Evolutionary conservation across 2,113 vertebrate species (phyloP).

Genomic region (Lathamus discolor): DNA sequence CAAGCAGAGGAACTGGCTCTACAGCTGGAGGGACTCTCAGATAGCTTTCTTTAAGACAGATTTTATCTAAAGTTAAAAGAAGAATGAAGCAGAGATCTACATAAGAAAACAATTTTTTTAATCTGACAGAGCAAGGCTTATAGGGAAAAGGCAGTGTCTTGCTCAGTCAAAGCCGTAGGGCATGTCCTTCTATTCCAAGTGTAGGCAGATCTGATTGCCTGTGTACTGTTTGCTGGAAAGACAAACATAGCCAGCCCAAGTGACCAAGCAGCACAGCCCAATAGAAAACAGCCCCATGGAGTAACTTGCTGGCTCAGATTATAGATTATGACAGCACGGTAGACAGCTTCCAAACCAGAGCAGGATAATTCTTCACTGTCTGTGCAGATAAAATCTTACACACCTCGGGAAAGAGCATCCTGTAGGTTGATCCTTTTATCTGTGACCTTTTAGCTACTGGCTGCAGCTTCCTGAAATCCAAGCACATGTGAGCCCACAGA

Average conservation of each 20-base stretch:
- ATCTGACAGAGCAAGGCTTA: neutral
- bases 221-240: neutral
- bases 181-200: neutral
- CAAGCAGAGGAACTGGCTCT: neutral
- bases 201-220: neutral
- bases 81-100: neutral
- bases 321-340: rapidly evolving
- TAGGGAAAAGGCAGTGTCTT: neutral
- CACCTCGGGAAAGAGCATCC: neutral
- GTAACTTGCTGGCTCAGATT: neutral
- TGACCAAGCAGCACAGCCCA: neutral
- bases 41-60: neutral
- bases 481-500: neutral
- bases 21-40: neutral
- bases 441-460: neutral
- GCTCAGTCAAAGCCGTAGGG: neutral
- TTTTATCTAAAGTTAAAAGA: neutral
- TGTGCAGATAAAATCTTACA: neutral
- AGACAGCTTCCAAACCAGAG: neutral
- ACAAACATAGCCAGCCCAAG: neutral
- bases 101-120: neutral
- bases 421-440: neutral
- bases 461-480: neutral
- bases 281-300: neutral
- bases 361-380: rapidly evolving